A percentile compares a stretch with the other conserved stretches of the same genome.
These are phyloP conservation scores for Otis tarda DNA, from an alignment of 2,113 vertebrate species.

Conservation along the genomic window DNA sequence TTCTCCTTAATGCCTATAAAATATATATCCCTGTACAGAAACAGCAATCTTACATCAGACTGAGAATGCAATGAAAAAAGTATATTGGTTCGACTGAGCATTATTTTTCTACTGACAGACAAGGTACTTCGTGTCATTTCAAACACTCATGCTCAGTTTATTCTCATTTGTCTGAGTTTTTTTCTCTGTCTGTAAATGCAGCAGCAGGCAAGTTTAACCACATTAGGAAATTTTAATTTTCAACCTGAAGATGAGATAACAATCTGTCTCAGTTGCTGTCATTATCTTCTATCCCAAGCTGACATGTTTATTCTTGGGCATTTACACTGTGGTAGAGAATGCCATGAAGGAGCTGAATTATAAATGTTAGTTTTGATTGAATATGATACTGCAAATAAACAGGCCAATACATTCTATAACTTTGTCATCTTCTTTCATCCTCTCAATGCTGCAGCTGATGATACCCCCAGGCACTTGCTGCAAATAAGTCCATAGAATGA, in stretches of 20 bases:
- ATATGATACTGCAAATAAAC: conserved; percentile 69
- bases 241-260: conserved; percentile 35
- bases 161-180: background rate
- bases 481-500: background rate
- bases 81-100: background rate
- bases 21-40: background rate
- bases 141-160: background rate
- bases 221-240: conserved; percentile 47
- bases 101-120: conserved; percentile 17
- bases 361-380: conserved; percentile 64
- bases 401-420: background rate
- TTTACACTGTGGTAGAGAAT: conserved; percentile 43
- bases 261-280: conserved; percentile 26
- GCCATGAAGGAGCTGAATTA: conserved; percentile 20
- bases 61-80: background rate
- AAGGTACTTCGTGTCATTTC: conserved; percentile 7
- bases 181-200: background rate
- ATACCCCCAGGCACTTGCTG: background rate
- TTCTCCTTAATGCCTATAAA: background rate
- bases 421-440: background rate
- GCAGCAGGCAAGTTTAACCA: conserved; percentile 23
- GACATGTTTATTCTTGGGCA: conserved; percentile 60
- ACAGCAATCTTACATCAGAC: background rate
- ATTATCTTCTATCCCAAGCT: conserved; percentile 40
- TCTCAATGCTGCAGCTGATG: background rate